Evolutionary conservation across 2,888 invertebrate genomes (phyloP), one percentile per base, ranked within the genome.

Genomic region (Apamea anceps): DNA sequence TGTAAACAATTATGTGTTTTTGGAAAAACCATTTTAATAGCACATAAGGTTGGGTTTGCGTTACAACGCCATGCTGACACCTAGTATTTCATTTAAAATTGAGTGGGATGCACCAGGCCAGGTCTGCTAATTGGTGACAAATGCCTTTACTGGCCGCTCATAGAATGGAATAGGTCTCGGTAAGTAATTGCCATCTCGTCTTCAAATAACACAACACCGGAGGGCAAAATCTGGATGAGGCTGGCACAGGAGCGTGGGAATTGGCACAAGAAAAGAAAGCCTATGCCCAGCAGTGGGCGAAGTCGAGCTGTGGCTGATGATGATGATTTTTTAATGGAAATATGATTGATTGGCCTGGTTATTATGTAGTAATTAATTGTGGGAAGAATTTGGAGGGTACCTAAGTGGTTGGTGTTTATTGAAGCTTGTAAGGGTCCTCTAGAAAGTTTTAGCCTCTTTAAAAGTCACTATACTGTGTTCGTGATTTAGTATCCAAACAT

Each of bases 41-140:
- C 25, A 57, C 10, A 25, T 25, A 10, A 57, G 10, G 25, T 60
- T n/a, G 13, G 12, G 60, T n/a, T 60, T 60, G 54, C 10, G 60
- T 6, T n/a, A 60, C n/a, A 60, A n/a, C 21, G 48, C 13, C 48
- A 3, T 13, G 48, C 13, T 48, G 10, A 10, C 25, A 57, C 10
- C 71, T 72, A 28, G 62, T 79, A 48, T 85, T 72, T 68, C 32
- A 60, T 75, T n/a, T 70, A 66, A 73, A 73, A 63, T 76, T 67
- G 10, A 65, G 51, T 32, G 72, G 32, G 54, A 65, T 72, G n/a
- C 71, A n/a, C n/a, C 51, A n/a, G 48, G 32, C 18, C 65, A 21
- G 57, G 37, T 13, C 42, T n/a, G 13, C 73, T 85, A 87, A 89
- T 87, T 81, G 79, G 45, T 48, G 62, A 66, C 65, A 78, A 82